Conservation (phyloP, 2,888 invertebrate species). For the Tetheella fluctuosa region DNA sequence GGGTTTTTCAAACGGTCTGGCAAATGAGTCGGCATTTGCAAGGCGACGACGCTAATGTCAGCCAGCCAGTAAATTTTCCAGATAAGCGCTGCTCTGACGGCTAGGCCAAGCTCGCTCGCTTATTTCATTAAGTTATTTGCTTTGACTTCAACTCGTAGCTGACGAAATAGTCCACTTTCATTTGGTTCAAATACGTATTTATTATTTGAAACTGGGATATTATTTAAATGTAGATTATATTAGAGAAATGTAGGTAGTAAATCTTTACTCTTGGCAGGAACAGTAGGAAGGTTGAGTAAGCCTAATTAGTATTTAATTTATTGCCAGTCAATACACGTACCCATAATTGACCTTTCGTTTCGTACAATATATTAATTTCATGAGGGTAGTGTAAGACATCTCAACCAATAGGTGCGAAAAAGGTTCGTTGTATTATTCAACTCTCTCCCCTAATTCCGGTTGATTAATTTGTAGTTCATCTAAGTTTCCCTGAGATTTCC, state of each 20-base stretch:
- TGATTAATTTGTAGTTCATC: slow-evolving; percentile 69
- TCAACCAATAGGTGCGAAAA: slow-evolving; percentile 43
- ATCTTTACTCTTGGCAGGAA: background rate
- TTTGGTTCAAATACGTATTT: slow-evolving; percentile 1
- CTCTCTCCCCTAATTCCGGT: slow-evolving; percentile 49
- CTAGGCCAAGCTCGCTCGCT: slow-evolving; percentile 66
- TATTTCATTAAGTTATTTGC: slow-evolving; percentile 78
- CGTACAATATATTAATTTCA: slow-evolving; percentile 10
- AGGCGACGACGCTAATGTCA: slow-evolving; percentile 78
- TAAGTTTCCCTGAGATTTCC: slow-evolving; percentile 70
- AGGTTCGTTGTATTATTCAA: slow-evolving; percentile 56
- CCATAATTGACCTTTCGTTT: slow-evolving; percentile 5
- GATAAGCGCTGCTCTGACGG: slow-evolving; percentile 74
- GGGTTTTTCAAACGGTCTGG: slow-evolving; percentile 73
- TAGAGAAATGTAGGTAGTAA: too few species aligned
- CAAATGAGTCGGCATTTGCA: slow-evolving; percentile 74
- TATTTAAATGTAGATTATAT: background rate
- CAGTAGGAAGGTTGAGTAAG: background rate
- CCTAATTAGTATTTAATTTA: background rate
- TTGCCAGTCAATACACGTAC: background rate
- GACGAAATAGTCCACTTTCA: slow-evolving; percentile 50
- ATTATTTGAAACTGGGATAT: background rate
- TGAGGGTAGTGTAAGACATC: slow-evolving; percentile 20
- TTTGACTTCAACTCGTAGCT: slow-evolving; percentile 61
- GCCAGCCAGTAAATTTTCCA: slow-evolving; percentile 77